Evolutionary conservation across 2,888 invertebrate genomes (phyloP).

Genomic region (Pammene fasciana): DNA sequence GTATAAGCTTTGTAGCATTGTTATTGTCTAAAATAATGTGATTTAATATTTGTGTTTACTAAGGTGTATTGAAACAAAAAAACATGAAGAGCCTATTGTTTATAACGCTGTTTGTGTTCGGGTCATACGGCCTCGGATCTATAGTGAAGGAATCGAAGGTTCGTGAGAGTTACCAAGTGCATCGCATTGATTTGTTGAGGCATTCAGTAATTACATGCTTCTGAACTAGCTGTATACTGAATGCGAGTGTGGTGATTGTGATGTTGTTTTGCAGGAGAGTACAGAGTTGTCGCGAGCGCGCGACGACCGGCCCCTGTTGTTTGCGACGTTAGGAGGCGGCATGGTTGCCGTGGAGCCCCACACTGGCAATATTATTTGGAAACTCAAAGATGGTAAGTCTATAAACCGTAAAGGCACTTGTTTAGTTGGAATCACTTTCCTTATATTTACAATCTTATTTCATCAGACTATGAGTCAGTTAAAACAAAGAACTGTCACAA

Average conservation of each 20-base stretch:
- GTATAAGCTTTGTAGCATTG: slow-evolving; percentile 22
- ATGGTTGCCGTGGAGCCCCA: slow-evolving; percentile 94
- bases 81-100: slow-evolving; percentile 62
- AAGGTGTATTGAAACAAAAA: slow-evolving; percentile 44
- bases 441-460: slow-evolving; percentile 6
- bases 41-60: slow-evolving; percentile 43
- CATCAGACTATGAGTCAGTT: neutral
- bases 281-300: slow-evolving; percentile 86
- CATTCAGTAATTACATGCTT: slow-evolving; percentile 23
- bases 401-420: slow-evolving; percentile 42
- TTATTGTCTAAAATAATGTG: slow-evolving; percentile 54
- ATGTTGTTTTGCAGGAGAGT: slow-evolving; percentile 72
- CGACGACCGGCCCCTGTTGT: slow-evolving; percentile 90
- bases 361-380: slow-evolving; percentile 95
- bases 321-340: slow-evolving; percentile 96
- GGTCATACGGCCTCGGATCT: slow-evolving; percentile 63
- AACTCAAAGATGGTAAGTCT: slow-evolving; percentile 91
- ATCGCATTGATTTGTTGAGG: slow-evolving; percentile 50
- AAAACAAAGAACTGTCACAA: neutral
- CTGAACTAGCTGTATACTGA: slow-evolving; percentile 42
- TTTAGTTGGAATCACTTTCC: neutral
- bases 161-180: slow-evolving; percentile 55
- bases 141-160: slow-evolving; percentile 70
- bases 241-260: slow-evolving; percentile 44
- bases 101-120: slow-evolving; percentile 63